A percentile compares a stretch with the other conserved stretches of the same genome.
These are phyloP conservation scores for Oreamnos americanus DNA, from an alignment of 2,113 vertebrate genomes.

Conservation along the genomic window DNA sequence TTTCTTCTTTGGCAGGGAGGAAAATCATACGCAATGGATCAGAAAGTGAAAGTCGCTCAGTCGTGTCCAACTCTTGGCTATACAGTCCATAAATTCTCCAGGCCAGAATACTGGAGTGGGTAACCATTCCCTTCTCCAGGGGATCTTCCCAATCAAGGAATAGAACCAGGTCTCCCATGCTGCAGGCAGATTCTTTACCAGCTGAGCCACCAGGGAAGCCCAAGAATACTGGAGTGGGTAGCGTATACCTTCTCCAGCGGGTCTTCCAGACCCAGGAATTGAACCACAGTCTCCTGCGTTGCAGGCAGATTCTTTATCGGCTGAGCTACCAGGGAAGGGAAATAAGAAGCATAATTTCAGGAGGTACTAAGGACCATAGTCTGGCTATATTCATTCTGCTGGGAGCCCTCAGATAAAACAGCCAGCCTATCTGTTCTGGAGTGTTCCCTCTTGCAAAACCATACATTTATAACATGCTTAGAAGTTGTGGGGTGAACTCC, in stretches of 20 bases:
- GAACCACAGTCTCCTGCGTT: fast-evolving
- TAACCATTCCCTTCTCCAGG: not conserved
- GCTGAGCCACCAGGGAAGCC: not conserved
- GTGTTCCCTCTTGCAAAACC: not conserved
- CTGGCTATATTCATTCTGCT: not conserved
- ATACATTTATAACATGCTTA: not conserved
- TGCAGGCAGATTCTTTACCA: not conserved
- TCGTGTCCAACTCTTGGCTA: not conserved
- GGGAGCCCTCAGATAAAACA: not conserved
- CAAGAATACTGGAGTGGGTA: not conserved
- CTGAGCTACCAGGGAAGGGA: not conserved
- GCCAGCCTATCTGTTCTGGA: not conserved
- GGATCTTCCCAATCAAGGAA: not conserved
- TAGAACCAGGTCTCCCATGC: not conserved
- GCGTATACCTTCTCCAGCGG: fast-evolving
- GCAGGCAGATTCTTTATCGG: not conserved
- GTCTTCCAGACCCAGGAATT: not conserved
- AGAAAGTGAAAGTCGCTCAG: not conserved
- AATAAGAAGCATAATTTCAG: not conserved
- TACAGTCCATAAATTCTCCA: not conserved
- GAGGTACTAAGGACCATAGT: not conserved
- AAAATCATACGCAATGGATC: not conserved
- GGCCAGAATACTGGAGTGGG: not conserved
- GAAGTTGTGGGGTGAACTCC: not conserved
- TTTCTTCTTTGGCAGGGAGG: not conserved